Conservation (phyloP, 1,140 invertebrate species). For the Drosophila arizonae region DNA sequence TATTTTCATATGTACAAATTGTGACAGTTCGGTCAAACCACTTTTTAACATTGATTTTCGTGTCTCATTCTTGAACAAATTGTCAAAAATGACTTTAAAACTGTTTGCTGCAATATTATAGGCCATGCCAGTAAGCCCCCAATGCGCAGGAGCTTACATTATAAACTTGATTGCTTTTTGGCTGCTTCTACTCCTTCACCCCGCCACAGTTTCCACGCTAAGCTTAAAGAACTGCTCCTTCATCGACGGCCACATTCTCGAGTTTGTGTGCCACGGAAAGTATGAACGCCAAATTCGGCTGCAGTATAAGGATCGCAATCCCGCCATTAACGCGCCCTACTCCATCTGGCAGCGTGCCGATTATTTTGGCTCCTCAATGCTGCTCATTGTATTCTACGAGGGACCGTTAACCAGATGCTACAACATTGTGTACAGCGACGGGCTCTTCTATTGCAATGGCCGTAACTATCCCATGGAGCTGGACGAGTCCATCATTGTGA, state of each 20-base stretch:
- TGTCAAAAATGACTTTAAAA: constrained; percentile 65
- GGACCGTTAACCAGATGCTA: constrained; percentile 52
- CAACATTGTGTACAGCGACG: constrained; percentile 38
- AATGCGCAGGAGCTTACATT: constrained; percentile 51
- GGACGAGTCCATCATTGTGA: background rate
- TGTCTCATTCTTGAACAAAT: constrained; percentile 48
- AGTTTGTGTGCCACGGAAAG: constrained; percentile 54
- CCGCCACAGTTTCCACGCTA: background rate
- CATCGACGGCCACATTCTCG: constrained; percentile 54
- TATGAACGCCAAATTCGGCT: constrained; percentile 40
- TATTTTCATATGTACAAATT: background rate
- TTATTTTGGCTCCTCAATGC: constrained; percentile 25
- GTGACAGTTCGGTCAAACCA: constrained; percentile 6
- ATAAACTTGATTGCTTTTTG: constrained; percentile 55
- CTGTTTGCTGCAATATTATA: constrained; percentile 58
- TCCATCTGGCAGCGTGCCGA: constrained; percentile 59
- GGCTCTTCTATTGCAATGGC: constrained; percentile 56
- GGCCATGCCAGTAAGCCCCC: constrained; percentile 70
- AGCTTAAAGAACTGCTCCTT: constrained; percentile 46
- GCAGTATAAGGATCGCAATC: constrained; percentile 58
- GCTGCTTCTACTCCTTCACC: constrained; percentile 30
- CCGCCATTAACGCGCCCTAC: constrained; percentile 51
- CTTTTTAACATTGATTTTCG: constrained; percentile 30
- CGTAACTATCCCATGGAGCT: constrained; percentile 37
- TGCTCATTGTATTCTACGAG: constrained; percentile 63